phyloP scores from a whole-genome alignment of 2,113 vertebrate genomes.

The Pygoscelis adeliae region DNA sequence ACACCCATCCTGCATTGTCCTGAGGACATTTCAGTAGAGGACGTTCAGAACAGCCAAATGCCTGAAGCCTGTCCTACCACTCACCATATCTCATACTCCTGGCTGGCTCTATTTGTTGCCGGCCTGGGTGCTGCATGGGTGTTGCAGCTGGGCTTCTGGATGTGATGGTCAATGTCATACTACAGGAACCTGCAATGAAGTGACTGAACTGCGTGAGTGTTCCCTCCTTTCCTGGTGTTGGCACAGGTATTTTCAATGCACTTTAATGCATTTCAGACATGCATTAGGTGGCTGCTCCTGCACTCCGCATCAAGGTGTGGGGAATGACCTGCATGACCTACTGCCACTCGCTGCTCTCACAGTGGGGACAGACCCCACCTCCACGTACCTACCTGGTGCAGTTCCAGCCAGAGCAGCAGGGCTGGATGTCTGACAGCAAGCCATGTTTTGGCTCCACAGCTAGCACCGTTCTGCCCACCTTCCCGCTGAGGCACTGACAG shows the following conservation, averaged over 20 bases:
- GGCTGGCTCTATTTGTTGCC: background rate
- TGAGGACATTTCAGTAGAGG: background rate
- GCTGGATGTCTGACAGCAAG: background rate
- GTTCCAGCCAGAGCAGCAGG: background rate
- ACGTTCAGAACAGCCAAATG: background rate
- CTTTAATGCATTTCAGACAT: background rate
- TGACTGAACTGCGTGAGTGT: accelerated
- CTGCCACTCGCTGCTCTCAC: background rate
- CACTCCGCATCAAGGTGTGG: background rate
- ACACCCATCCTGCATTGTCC: background rate
- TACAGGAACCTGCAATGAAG: background rate
- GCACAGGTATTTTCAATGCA: background rate
- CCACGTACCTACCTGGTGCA: background rate
- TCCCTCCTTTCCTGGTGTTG: background rate
- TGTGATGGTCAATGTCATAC: background rate
- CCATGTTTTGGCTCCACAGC: background rate
- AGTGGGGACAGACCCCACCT: background rate
- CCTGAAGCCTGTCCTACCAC: background rate
- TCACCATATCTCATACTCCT: background rate
- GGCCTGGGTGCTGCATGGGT: background rate
- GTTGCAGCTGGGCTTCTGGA: background rate
- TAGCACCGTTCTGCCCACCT: background rate
- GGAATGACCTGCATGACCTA: background rate
- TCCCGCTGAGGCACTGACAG: background rate
- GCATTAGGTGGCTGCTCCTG: background rate